These are phyloP conservation scores for Bedellia somnulentella DNA, from an alignment of 2,888 invertebrate genomes.

Conservation along the genomic window DNA sequence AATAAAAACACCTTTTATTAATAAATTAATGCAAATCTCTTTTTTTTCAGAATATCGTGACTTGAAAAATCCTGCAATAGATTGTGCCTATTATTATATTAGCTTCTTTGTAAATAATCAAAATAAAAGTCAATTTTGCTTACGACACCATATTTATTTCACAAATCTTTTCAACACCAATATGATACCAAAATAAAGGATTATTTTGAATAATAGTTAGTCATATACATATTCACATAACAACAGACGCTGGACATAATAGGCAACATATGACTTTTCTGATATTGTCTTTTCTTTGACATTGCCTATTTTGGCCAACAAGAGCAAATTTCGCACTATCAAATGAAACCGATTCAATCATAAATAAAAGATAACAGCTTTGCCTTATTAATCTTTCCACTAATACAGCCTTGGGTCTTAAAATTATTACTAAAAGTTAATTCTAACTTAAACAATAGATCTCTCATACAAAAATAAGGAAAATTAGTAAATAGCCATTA, in stretches of 20 bases:
- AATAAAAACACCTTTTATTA: too few relatives aligned
- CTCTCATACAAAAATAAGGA: constrained; percentile 52
- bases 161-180: constrained; percentile 58
- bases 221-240: constrained; percentile 49
- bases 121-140: too few relatives aligned
- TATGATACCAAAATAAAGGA: constrained; percentile 57
- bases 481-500: constrained; percentile 29
- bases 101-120: too few relatives aligned
- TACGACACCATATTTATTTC: constrained; percentile 59
- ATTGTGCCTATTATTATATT: too few relatives aligned
- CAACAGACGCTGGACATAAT: constrained; percentile 35
- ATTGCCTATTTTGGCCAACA: constrained; percentile 29
- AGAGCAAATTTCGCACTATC: constrained; percentile 39
- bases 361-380: constrained; percentile 19
- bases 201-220: constrained; percentile 42
- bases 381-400: constrained; percentile 25
- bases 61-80: too few relatives aligned
- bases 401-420: constrained; percentile 61
- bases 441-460: constrained; percentile 51
- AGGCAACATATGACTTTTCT: constrained; percentile 17
- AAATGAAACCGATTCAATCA: constrained; percentile 18
- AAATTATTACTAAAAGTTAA: constrained; percentile 44
- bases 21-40: too few relatives aligned
- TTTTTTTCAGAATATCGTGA: constrained; percentile 40
- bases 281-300: constrained; percentile 16